Evolutionary conservation across 2,888 invertebrate genomes (phyloP).

Genomic region (Apodemia hepburni): DNA sequence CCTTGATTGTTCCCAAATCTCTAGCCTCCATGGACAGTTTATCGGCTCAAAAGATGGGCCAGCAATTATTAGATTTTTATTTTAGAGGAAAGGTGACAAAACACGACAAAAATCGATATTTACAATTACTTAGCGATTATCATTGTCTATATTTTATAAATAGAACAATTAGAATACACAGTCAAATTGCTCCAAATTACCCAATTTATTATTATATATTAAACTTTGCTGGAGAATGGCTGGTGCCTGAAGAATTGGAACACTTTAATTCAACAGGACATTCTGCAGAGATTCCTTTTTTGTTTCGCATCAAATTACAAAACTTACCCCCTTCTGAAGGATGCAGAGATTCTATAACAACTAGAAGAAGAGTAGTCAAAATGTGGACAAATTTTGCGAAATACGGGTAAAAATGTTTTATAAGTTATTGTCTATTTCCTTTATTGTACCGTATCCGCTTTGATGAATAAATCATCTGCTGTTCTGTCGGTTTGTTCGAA

Average conservation of each 20-base stretch:
- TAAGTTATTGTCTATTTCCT: too few relatives aligned
- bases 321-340: conserved; percentile 47
- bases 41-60: conserved; percentile 49
- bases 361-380: conserved; percentile 55
- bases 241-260: conserved; percentile 44
- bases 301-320: conserved; percentile 50
- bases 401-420: too few relatives aligned
- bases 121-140: conserved; percentile 64
- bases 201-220: conserved; percentile 64
- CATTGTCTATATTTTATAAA: conserved; percentile 63
- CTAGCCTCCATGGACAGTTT: conserved; percentile 41
- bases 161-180: conserved; percentile 58
- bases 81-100: conserved; percentile 53
- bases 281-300: conserved; percentile 58
- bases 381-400: conserved; percentile 40
- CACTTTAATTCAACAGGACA: conserved; percentile 59
- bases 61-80: conserved; percentile 59
- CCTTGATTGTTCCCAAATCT: conserved; percentile 54
- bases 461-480: too few relatives aligned
- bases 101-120: conserved; percentile 55
- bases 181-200: conserved; percentile 48
- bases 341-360: conserved; percentile 54
- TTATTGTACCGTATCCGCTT: too few relatives aligned
- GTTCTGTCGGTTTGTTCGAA: too few relatives aligned
- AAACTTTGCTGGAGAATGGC: conserved; percentile 60